A percentile compares a stretch with the other conserved stretches of the same genome.
Evolutionary conservation across 2,888 invertebrate genomes (phyloP).

Genomic region (Caenorhabditis wallacei): DNA sequence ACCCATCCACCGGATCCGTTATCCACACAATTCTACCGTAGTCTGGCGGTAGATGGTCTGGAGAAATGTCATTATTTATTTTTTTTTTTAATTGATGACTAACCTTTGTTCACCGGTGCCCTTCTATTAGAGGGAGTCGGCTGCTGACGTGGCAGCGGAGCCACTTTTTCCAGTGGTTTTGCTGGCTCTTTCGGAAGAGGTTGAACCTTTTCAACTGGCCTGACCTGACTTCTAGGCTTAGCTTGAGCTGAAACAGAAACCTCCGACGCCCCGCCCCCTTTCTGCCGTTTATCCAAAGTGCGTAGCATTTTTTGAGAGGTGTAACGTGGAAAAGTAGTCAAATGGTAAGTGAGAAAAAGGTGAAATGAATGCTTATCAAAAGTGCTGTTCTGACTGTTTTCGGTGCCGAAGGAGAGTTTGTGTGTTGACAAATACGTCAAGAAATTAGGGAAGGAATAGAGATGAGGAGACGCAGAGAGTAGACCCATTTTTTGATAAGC

Average conservation of each 20-base stretch:
- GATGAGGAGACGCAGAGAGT: not conserved
- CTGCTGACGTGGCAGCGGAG: not conserved
- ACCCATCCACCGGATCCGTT: slow-evolving; percentile 92
- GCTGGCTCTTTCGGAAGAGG: too few species aligned
- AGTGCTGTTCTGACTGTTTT: not conserved
- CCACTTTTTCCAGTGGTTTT: too few species aligned
- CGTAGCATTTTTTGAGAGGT: slow-evolving; percentile 19
- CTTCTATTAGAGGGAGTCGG: too few species aligned
- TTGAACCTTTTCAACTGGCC: not conserved
- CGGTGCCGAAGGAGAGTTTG: too few species aligned
- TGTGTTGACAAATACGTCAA: not conserved
- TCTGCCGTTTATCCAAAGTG: slow-evolving; percentile 41
- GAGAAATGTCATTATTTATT: not conserved
- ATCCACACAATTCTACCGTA: slow-evolving; percentile 90
- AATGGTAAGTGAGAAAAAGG: not conserved
- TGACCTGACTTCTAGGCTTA: not conserved
- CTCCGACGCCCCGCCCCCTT: slow-evolving; percentile 10
- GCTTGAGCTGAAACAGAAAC: not conserved
- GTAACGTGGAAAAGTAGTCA: not conserved
- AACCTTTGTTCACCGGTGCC: too few species aligned
- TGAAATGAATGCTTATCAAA: slow-evolving; percentile 8
- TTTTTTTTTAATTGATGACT: not conserved
- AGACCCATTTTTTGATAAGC: not conserved
- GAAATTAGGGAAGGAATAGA: not conserved
- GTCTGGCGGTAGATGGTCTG: slow-evolving; percentile 47